Conservation (phyloP, 2,113 vertebrate species). For the Myanophis thanlyinensis region DNA sequence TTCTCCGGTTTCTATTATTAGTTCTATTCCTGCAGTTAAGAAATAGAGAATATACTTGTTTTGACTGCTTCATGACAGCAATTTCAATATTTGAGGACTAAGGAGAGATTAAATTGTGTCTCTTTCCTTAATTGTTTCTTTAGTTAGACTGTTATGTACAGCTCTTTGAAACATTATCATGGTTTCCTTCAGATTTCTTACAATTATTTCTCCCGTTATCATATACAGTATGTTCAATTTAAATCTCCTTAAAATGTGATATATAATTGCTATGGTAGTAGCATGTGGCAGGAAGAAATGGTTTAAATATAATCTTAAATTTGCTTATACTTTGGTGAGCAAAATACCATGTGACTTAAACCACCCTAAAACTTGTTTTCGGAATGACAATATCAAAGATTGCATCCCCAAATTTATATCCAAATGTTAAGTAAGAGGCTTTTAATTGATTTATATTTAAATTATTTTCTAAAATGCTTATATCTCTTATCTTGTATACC, state of each 20-base stretch:
- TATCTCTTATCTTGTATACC: conserved; percentile 35
- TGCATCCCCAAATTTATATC: conserved; percentile 9
- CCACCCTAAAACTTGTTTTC: not conserved
- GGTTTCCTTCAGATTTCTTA: not conserved
- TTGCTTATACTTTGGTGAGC: not conserved
- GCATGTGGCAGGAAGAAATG: too few species aligned
- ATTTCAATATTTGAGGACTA: not conserved
- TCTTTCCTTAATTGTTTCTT: not conserved
- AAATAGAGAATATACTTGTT: not conserved
- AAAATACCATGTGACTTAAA: not conserved
- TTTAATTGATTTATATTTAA: conserved; percentile 47
- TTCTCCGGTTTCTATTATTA: not conserved
- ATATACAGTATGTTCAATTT: not conserved
- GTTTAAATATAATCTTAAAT: not conserved
- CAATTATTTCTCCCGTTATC: not conserved
- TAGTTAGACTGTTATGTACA: not conserved
- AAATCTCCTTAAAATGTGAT: not conserved
- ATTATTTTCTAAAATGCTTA: conserved; percentile 54
- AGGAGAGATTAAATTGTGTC: not conserved
- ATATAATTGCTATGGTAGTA: not conserved
- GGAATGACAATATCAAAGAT: conserved; percentile 19
- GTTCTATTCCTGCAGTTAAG: not conserved
- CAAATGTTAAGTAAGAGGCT: not conserved
- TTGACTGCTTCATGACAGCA: not conserved
- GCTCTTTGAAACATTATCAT: not conserved